Conservation (phyloP, 35 echinoderm and acorn worm genomes). For the Anneissia japonica region DNA sequence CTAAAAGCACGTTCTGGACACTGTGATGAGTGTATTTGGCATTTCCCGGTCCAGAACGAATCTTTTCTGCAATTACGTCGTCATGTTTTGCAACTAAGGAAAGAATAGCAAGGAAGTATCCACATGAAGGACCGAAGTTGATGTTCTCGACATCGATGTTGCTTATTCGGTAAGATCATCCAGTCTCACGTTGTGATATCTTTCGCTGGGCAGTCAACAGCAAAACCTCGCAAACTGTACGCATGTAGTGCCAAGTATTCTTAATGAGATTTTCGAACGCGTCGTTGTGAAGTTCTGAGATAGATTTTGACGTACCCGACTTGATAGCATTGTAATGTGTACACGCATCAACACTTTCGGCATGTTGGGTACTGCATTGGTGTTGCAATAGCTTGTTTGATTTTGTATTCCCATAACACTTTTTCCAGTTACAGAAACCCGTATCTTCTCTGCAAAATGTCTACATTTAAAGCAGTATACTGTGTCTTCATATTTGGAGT, state of each 20-base stretch:
- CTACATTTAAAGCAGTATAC: too few species aligned
- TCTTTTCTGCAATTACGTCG: conserved; percentile 1
- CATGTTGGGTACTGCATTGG: not conserved
- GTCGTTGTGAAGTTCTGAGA: not conserved
- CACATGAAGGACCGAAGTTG: not conserved
- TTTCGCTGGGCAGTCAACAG: not conserved
- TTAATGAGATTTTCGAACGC: not conserved
- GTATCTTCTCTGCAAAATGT: too few species aligned
- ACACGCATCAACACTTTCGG: not conserved
- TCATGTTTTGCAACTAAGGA: not conserved
- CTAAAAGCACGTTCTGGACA: not conserved
- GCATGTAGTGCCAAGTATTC: not conserved
- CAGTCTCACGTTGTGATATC: not conserved
- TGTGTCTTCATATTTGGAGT: not conserved
- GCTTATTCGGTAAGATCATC: not conserved
- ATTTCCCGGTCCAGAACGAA: not conserved
- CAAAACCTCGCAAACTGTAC: not conserved
- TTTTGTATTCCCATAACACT: not conserved
- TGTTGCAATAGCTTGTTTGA: not conserved
- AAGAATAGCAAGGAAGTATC: not conserved
- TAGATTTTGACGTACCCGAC: not conserved
- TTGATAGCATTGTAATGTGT: too few species aligned
- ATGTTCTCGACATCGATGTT: not conserved
- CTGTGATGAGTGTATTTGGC: not conserved
- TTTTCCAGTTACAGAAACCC: too few species aligned